These are phyloP conservation scores for Helicolenus hilgendorfi DNA, from an alignment of 2,797 vertebrate species.

Conservation along the genomic window DNA sequence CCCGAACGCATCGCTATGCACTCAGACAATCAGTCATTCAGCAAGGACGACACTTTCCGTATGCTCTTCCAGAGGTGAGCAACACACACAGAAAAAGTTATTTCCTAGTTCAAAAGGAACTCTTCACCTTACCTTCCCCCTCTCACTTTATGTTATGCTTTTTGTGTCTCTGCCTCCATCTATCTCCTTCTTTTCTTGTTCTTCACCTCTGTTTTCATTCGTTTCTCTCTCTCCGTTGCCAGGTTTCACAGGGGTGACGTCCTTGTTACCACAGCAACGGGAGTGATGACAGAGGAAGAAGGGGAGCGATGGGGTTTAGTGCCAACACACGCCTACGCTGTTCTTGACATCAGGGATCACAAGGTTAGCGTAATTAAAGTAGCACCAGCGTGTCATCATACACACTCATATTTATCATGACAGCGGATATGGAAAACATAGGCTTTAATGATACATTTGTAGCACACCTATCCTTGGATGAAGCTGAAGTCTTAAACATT, in stretches of 20 bases:
- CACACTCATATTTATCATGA: neutral
- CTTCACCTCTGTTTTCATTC: neutral
- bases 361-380: conserved; percentile 89
- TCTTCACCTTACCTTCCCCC: neutral
- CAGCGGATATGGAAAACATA: neutral
- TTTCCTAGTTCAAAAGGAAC: neutral
- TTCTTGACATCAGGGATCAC: conserved; percentile 97
- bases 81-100: neutral
- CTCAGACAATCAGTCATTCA: conserved; percentile 98
- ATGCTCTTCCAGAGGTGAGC: conserved; percentile 98
- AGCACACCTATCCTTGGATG: accelerated
- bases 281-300: conserved; percentile 98
- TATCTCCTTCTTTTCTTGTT: neutral
- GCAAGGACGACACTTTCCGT: conserved; percentile 96
- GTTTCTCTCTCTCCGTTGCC: neutral
- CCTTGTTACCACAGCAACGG: conserved; percentile 97
- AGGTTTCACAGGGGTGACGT: conserved; percentile 99
- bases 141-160: neutral
- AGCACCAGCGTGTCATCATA: neutral
- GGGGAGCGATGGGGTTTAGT: conserved; percentile 98
- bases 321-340: conserved; percentile 98
- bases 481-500: neutral
- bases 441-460: neutral
- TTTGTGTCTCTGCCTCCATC: accelerated
- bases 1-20: conserved; percentile 99